Evolutionary conservation across 30 jellyfish, hydroid and myxozoan genomes (phyloP).

Genomic region (Phacellophora camtschatica): DNA sequence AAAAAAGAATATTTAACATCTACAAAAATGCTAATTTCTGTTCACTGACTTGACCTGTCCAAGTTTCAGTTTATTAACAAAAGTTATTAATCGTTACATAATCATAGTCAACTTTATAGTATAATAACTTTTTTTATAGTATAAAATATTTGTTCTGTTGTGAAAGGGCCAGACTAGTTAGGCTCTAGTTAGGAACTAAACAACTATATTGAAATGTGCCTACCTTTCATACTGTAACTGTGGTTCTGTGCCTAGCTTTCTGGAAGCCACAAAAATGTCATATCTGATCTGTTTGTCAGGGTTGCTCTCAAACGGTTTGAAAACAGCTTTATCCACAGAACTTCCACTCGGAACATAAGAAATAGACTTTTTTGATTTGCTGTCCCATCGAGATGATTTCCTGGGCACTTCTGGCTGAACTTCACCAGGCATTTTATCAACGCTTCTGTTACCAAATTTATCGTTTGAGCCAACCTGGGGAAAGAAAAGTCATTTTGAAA

Average conservation of each 20-base stretch:
- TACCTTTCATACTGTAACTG: slow-evolving; percentile 64
- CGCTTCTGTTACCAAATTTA: neutral
- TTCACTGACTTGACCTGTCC: no score
- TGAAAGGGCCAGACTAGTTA: no score
- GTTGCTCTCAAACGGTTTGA: slow-evolving; percentile 79
- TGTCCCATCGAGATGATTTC: slow-evolving; percentile 60
- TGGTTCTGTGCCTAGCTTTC: slow-evolving; percentile 36
- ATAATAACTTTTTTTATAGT: no score
- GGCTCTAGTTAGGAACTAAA: no score
- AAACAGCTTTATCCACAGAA: slow-evolving; percentile 10
- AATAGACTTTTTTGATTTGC: neutral
- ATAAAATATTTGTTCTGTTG: no score
- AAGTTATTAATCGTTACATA: no score
- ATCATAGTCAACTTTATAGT: no score
- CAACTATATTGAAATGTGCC: neutral
- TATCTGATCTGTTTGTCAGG: slow-evolving; percentile 90
- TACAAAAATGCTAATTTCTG: no score
- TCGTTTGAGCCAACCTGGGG: no score
- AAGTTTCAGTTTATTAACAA: no score
- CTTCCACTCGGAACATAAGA: neutral
- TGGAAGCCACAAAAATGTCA: slow-evolving; percentile 55
- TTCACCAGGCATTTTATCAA: neutral
- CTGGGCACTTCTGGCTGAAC: slow-evolving; percentile 1
- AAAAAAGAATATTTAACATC: no score
- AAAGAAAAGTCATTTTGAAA: no score